These are phyloP conservation scores for Melospiza melodia DNA, from an alignment of 2,113 vertebrate genomes.

Conservation along the genomic window DNA sequence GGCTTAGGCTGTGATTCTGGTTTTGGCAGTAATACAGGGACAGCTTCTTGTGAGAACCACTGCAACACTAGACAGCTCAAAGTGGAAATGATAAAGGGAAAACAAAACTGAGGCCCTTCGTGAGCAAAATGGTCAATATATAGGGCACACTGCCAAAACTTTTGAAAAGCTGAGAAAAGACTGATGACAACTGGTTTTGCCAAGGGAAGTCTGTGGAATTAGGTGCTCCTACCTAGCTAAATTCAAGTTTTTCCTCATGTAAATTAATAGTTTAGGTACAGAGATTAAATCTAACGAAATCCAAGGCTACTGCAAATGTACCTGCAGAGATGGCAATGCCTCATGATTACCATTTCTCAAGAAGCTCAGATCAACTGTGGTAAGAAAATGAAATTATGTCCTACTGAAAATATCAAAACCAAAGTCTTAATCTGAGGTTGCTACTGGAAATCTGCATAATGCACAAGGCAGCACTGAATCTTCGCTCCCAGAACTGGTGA, in stretches of 20 bases:
- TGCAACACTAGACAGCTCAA: background rate
- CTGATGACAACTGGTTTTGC: background rate
- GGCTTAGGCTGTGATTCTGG: background rate
- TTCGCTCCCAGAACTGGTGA: background rate
- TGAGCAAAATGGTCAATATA: background rate
- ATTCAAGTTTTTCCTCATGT: background rate
- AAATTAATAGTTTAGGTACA: background rate
- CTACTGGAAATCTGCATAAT: slow-evolving; percentile 4
- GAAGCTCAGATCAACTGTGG: background rate
- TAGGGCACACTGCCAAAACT: background rate
- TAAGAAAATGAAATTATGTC: background rate
- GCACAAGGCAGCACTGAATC: background rate
- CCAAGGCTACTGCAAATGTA: background rate
- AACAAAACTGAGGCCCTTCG: background rate
- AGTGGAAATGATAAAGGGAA: background rate
- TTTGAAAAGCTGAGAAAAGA: background rate
- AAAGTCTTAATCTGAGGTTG: background rate
- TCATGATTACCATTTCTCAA: background rate
- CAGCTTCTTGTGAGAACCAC: background rate
- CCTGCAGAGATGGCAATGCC: background rate
- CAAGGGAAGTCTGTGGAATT: background rate
- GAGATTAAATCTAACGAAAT: background rate
- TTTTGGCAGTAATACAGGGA: background rate
- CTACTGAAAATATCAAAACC: slow-evolving; percentile 10
- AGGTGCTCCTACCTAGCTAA: background rate